Conservation (phyloP, 2,113 vertebrate species). For the Psittacus erithacus region DNA sequence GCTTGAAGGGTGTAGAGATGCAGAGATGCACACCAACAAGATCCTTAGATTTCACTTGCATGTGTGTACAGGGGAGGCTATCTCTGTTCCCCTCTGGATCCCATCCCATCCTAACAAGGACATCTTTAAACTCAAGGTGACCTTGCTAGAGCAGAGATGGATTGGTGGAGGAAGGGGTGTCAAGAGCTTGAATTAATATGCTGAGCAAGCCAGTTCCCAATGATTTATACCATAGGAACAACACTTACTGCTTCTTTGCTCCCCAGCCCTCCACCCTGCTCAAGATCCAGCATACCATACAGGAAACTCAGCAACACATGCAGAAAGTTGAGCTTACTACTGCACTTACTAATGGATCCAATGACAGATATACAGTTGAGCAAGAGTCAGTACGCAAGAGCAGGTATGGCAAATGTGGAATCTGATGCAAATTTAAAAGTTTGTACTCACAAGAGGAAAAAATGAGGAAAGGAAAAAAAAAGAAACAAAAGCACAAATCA, state of each 20-base stretch:
- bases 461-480: background rate
- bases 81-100: background rate
- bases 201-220: constrained; percentile 1
- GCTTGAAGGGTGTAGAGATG: background rate
- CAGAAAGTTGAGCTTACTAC: constrained; percentile 49
- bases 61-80: background rate
- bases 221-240: constrained; percentile 34
- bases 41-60: background rate
- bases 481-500: constrained; percentile 22
- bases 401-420: constrained; percentile 63
- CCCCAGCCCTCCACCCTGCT: background rate
- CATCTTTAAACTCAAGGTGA: constrained; percentile 59
- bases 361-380: constrained; percentile 53
- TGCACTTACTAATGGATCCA: constrained; percentile 63
- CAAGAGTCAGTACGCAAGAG: background rate
- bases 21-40: background rate
- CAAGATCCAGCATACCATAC: background rate
- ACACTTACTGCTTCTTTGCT: constrained; percentile 19
- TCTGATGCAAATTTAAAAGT: constrained; percentile 62
- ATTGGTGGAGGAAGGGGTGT: constrained; percentile 17
- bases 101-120: constrained; percentile 15
- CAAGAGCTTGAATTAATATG: constrained; percentile 29
- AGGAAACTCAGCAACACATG: constrained; percentile 29
- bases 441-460: background rate
- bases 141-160: constrained; percentile 10